A percentile compares a stretch with the other conserved stretches of the same genome.
Conservation (phyloP, 2,888 invertebrate species). For the Trissoscelio sp. region DNA sequence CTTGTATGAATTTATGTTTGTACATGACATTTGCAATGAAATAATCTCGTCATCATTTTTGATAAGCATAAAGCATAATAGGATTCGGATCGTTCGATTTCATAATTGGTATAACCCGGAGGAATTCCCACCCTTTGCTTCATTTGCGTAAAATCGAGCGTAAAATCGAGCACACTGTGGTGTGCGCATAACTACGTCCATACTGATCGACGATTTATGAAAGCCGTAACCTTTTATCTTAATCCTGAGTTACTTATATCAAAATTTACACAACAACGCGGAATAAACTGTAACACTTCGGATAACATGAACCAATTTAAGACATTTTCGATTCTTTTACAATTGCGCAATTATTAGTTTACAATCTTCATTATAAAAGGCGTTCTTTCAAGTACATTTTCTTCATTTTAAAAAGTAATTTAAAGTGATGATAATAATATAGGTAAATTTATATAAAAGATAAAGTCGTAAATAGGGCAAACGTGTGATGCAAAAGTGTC, state of each 20-base stretch:
- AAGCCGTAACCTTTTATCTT: constrained; percentile 69
- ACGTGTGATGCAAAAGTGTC: constrained; percentile 30
- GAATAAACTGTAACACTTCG: constrained; percentile 13
- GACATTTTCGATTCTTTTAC: too few relatives aligned
- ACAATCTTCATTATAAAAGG: too few relatives aligned
- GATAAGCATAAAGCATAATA: constrained; percentile 47
- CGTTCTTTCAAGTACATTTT: too few relatives aligned
- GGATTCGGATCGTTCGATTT: constrained; percentile 47
- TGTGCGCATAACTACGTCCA: constrained; percentile 41
- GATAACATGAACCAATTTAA: too few relatives aligned
- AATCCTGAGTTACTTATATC: constrained; percentile 44
- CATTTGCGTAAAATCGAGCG: constrained; percentile 66
- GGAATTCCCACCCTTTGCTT: constrained; percentile 70
- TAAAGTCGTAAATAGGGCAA: constrained; percentile 32
- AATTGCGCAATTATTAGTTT: too few relatives aligned
- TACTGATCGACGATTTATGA: constrained; percentile 66
- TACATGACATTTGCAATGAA: constrained; percentile 59
- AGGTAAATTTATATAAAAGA: constrained; percentile 6
- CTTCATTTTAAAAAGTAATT: too few relatives aligned
- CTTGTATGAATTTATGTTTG: constrained; percentile 30
- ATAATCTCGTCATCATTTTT: constrained; percentile 48
- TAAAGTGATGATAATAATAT: too few relatives aligned
- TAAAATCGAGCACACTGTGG: too few relatives aligned
- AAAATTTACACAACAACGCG: constrained; percentile 37
- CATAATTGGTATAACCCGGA: constrained; percentile 61